Base-by-base conservation (phyloP, 2,888 invertebrate species). In the Papilio elwesi region DNA sequence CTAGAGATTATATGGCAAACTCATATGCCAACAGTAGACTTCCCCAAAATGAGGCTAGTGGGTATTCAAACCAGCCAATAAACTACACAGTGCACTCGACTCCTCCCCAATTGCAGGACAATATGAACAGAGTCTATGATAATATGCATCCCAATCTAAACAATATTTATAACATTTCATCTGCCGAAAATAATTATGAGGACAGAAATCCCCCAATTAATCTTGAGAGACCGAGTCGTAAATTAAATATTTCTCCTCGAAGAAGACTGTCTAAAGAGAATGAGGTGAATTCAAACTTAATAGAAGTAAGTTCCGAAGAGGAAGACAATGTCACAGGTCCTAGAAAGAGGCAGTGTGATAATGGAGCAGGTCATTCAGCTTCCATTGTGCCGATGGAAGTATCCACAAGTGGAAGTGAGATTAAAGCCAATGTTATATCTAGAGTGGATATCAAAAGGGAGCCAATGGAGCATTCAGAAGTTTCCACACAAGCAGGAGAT, bases 221-320 rank as follows among this genome's bases (percentile, higher is more conserved):
- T 75, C 85, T 92, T 76, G 92, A 93, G 76, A 85, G 93, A 72
- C 93, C 93, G 38, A 93, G 91, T 77, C 87, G 93, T 15, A 90
- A 86, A 77, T 82, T 93, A 70, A 93, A 93, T 77, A 92, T 93
- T 76, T 92, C 92, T 67, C 93, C 93, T 1, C 81, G 91, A 68
- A 86, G 91, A 76, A 85, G 92, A 74, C 88, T 88, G 47, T 91
- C 92, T 13, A 90, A 89, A 80, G 92, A 92, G 74, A 88, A 82
- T 82, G 88, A 88, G 76, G 75, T 75, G 51, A 81, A 83, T 78
- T 77, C 86, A 66, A 89, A 87, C 84, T 83, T 87, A 70, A 93
- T 94, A 80, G 94, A 93, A 84, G 88, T 94, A 3, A 93, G 93
- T 80, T 94, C 94, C 64, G 94, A 93, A 77, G 94, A 94, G 70